Evolutionary conservation across 2,113 vertebrate genomes (phyloP).

Genomic region (Poeciliopsis prolifica): DNA sequence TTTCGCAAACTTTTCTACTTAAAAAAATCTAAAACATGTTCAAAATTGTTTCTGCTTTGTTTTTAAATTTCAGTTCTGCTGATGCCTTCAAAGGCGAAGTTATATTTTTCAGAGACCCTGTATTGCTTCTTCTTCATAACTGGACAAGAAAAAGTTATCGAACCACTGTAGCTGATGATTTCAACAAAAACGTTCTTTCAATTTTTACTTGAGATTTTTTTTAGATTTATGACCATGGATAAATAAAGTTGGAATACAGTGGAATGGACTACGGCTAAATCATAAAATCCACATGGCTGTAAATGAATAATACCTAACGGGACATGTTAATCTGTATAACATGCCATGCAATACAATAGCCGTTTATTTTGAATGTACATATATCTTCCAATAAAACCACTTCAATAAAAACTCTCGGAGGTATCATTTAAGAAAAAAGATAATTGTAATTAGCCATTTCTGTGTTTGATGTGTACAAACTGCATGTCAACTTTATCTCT

Average conservation of each 20-base stretch:
- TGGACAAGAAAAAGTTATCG: constrained; percentile 20
- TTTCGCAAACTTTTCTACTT: not conserved
- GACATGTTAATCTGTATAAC: constrained; percentile 15
- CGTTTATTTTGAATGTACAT: constrained; percentile 59
- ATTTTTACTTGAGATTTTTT: constrained; percentile 68
- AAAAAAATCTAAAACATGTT: not conserved
- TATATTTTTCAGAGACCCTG: not conserved
- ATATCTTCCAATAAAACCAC: constrained; percentile 53
- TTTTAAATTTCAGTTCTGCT: constrained; percentile 80
- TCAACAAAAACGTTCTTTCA: constrained; percentile 31
- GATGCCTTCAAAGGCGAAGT: constrained; percentile 51
- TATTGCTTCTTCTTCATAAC: constrained; percentile 51
- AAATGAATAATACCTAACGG: constrained; percentile 2
- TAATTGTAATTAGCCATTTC: not conserved
- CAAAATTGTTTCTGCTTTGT: not conserved
- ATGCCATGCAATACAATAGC: constrained; percentile 19
- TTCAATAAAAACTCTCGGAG: constrained; percentile 33
- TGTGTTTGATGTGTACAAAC: not conserved
- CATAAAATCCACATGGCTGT: constrained; percentile 9
- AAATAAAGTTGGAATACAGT: constrained; percentile 30
- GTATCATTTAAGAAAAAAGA: not conserved
- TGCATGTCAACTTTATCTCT: not conserved
- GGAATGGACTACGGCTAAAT: constrained; percentile 10
- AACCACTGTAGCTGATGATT: constrained; percentile 57
- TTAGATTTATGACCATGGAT: constrained; percentile 60